These are phyloP conservation scores for Stigmatopora argus DNA, from an alignment of 2,113 vertebrate species.

Conservation along the genomic window DNA sequence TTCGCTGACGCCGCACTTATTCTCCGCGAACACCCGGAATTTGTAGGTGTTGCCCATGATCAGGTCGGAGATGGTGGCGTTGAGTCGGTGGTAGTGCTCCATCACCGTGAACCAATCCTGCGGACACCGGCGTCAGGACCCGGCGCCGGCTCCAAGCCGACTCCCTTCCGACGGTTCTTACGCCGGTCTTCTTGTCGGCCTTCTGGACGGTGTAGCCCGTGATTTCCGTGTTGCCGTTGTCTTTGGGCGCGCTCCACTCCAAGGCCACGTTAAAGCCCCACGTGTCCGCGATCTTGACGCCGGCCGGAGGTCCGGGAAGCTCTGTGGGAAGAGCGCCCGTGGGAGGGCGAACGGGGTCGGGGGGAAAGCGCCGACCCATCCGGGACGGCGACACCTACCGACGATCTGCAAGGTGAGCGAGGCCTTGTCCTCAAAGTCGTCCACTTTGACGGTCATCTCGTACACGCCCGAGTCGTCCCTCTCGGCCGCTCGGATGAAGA, in stretches of 20 bases:
- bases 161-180: constrained; percentile 57
- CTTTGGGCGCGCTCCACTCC: constrained; percentile 79
- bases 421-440: constrained; percentile 81
- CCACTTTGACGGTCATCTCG: constrained; percentile 76
- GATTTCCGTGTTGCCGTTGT: constrained; percentile 88
- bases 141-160: not conserved
- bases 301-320: constrained; percentile 79
- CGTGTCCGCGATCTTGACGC: constrained; percentile 78
- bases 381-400: constrained; percentile 67
- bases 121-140: constrained; percentile 9
- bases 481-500: constrained; percentile 83
- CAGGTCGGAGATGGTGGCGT: constrained; percentile 89
- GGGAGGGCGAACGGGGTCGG: no score
- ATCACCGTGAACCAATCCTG: constrained; percentile 94
- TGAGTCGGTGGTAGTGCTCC: constrained; percentile 84
- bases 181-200: constrained; percentile 91
- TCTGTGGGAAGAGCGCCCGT: constrained; percentile 64
- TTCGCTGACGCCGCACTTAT: constrained; percentile 80
- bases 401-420: constrained; percentile 80
- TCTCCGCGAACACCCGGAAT: constrained; percentile 86
- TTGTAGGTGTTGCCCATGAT: constrained; percentile 91
- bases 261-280: constrained; percentile 96
- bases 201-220: constrained; percentile 92
- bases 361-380: no score
- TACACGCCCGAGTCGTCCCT: constrained; percentile 84